A percentile compares a stretch with the other conserved stretches of the same genome.
Conservation (phyloP, 2,113 vertebrate genomes). For the Merops nubicus region DNA sequence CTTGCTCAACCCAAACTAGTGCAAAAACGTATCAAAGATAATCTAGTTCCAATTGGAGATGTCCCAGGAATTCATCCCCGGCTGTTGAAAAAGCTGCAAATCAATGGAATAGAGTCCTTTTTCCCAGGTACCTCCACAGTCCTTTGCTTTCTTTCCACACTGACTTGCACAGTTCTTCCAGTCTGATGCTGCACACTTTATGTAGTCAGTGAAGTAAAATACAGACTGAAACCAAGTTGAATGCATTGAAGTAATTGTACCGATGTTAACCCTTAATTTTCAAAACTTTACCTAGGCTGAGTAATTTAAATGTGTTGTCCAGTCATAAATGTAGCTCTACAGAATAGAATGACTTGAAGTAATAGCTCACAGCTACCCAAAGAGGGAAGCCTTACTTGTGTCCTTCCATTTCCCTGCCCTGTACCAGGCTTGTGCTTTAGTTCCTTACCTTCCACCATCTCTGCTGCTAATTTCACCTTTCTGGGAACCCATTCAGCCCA, state of each 20-base stretch:
- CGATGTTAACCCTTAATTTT: neutral
- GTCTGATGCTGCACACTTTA: neutral
- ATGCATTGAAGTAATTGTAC: neutral
- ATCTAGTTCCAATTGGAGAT: conserved; percentile 76
- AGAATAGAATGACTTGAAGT: neutral
- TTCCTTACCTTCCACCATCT: neutral
- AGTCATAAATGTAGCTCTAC: neutral
- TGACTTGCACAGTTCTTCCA: fast-evolving
- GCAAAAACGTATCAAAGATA: conserved; percentile 81
- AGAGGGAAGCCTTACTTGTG: neutral
- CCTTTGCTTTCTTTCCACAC: neutral
- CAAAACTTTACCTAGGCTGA: neutral
- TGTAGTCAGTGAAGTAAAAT: neutral
- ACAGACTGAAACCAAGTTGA: neutral
- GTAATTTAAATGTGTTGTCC: neutral
- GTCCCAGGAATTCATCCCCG: conserved; percentile 80
- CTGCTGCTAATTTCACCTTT: neutral
- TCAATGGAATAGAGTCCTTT: conserved; percentile 82
- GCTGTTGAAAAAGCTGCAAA: conserved; percentile 80
- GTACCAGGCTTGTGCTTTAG: neutral
- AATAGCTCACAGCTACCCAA: neutral
- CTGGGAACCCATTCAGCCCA: neutral
- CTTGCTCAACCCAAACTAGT: conserved; percentile 85
- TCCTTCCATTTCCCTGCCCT: neutral
- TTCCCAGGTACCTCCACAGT: conserved; percentile 85